Base-by-base conservation (phyloP, 2,888 invertebrate species). In the Gari tellinella region DNA sequence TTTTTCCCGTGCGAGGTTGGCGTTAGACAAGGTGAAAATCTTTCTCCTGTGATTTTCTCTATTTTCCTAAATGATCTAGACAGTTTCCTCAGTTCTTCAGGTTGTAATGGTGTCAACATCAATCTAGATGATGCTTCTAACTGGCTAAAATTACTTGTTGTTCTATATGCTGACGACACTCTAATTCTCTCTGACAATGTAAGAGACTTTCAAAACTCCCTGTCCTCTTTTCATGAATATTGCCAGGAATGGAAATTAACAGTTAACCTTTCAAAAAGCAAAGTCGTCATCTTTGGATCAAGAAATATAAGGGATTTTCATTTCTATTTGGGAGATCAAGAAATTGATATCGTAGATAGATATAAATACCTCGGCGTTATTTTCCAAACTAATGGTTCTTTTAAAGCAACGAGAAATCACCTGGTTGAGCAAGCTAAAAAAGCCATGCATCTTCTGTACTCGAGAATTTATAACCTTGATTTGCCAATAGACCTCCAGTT, bases 11-110 rank as follows among this genome's bases (percentile, higher is more conserved):
- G 38, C n/a, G 21, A 40, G 12, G 21, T 31, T 23, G 60, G 60
- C 4, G 60, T 49, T 19, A 10, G 60, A 10, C 60, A 61, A 31
- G 61, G 61, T 14, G 61, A 61, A 40, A 61, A 61, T 17, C 21
- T 61, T 4, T 61, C 61, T n/a, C 61, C 61, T 3, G 17, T 51
- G 10, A 23, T 61, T 15, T 61, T 61, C 23, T 38, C 51, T 1
- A 7, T 61, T n/a, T 61, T 37, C 37, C 37, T 61, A 15, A 61
- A 51, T 19, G 61, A 61, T 43, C 19, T 61, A 15, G 40, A 61
- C 37, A 3, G 4, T 5, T 25, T 40, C 23, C 21, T 61, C 8
- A 38, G 12, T 4, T 37, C 46, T 31, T 21, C 31, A 23, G 58
- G 58, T 17, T 17, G 37, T 58, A 37, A 37, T 21, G 60, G 60